Base-by-base conservation (phyloP, 2,797 vertebrate genomes). In the Eptatretus atami region DNA sequence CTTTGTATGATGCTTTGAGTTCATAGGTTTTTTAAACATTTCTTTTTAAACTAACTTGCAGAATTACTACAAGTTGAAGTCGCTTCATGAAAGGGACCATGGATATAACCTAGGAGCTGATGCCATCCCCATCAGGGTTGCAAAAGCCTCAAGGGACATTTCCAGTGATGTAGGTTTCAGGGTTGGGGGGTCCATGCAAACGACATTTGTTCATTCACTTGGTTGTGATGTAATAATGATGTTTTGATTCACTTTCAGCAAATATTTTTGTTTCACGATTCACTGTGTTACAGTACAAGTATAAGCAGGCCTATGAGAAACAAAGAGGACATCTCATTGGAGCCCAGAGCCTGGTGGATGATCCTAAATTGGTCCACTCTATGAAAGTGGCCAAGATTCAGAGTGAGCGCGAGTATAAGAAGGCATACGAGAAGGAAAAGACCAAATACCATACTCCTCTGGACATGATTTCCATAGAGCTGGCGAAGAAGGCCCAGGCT, bases 401-500 rank as follows among this genome's bases (percentile, higher is more conserved):
- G 57, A 61, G 57, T 61, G 15, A 61, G 57, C 57, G 57, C 2
- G 57, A 61, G 57, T 61, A 61, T 12, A 61, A 61, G 57, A 61
- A 61, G 57, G 57, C 15, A n/a, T 61, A 61, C 12, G 57, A 61
- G 57, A 61, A 61, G 3, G 57, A 24, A 10, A 61, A 61, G 57
- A 61, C 57, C 57, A 61, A 24, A n/a, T 61, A 61, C 57, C 57
- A 61, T 24, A 9, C 57, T n/a, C 57, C 57, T n/a, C 15, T 61
- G 57, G 57, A 61, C 57, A 61, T 61, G 57, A n/a, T 61, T n/a
- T 24, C 15, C 9, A 12, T 61, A n/a, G 57, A n/a, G 57, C 15
- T n/a, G 57, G 57, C 57, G 15, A 61, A 61, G 57, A 61, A 61
- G 57, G 57, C 57, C 57, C 57, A 61, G 57, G 57, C 57, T 24